Conservation (phyloP, 2,888 invertebrate genomes). For the Furcula furcula region DNA sequence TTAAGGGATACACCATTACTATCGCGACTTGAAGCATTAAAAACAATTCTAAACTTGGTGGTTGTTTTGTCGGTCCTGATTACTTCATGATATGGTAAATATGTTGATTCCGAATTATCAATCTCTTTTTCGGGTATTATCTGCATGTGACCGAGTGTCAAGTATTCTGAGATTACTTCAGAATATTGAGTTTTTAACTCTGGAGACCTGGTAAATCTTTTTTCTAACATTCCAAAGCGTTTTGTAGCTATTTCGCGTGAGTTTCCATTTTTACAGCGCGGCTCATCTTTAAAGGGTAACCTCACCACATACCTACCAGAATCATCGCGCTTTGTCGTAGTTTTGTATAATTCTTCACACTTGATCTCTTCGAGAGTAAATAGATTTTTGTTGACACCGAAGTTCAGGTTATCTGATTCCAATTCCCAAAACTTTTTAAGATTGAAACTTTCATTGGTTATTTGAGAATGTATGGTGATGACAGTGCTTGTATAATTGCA, state of each 20-base stretch:
- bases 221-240: too few species aligned
- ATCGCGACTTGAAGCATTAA: too few species aligned
- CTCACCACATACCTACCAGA: background rate
- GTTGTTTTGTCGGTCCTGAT: too few species aligned
- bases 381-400: too few species aligned
- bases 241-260: background rate
- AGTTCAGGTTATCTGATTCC: slow-evolving; percentile 1
- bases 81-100: too few species aligned
- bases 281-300: slow-evolving; percentile 1
- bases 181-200: background rate
- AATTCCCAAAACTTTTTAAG: slow-evolving; percentile 6
- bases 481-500: background rate
- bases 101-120: too few species aligned
- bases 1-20: too few species aligned
- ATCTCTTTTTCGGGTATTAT: background rate
- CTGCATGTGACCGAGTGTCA: slow-evolving; percentile 1
- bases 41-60: too few species aligned
- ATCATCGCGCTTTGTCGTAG: slow-evolving; percentile 1
- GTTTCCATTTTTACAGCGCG: slow-evolving; percentile 1
- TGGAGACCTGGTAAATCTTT: too few species aligned
- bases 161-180: background rate
- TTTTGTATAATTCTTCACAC: slow-evolving; percentile 3
- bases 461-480: too few species aligned
- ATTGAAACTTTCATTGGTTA: slow-evolving; percentile 2
- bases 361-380: slow-evolving; percentile 3